Evolutionary conservation across 2,797 vertebrate species (phyloP).

Genomic region (Macrochelys suwanniensis): DNA sequence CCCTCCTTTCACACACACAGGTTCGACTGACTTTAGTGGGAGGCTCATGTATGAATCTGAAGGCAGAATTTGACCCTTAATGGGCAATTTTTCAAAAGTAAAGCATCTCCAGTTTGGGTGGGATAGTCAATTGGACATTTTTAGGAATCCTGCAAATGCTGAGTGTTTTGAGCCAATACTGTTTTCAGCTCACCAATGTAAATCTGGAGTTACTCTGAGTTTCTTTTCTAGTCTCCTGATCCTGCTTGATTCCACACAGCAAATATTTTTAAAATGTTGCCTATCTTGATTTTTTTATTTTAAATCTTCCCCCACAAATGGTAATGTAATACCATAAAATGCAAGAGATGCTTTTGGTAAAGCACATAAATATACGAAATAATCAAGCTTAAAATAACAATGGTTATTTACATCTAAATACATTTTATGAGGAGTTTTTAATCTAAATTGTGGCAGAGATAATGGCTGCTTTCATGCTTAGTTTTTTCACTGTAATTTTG

Average conservation of each 20-base stretch:
- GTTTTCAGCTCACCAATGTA: neutral
- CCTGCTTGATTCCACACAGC: neutral
- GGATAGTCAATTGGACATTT: accelerated
- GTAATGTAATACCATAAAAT: conserved; percentile 7
- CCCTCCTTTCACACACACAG: neutral
- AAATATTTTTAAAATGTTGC: neutral
- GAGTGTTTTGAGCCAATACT: neutral
- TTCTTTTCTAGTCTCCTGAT: neutral
- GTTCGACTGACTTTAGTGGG: neutral
- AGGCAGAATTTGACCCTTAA: conserved; percentile 20
- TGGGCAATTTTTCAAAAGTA: neutral
- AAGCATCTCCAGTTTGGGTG: neutral
- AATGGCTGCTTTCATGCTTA: conserved; percentile 73
- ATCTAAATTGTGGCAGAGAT: conserved; percentile 50
- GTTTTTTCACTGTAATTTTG: conserved; percentile 57
- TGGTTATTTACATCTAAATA: neutral
- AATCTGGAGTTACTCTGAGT: conserved; percentile 8
- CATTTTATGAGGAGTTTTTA: conserved; percentile 5
- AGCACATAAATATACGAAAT: neutral
- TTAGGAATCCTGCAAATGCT: neutral
- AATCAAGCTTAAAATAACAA: conserved; percentile 28
- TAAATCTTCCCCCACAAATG: conserved; percentile 30
- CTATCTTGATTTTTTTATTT: neutral
- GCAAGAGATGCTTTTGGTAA: neutral
- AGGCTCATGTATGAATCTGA: neutral